Evolutionary conservation across 2,888 invertebrate species (phyloP), one percentile per base, ranked within the genome.

Genomic region (Galeopsomyia nigrocyanea): DNA sequence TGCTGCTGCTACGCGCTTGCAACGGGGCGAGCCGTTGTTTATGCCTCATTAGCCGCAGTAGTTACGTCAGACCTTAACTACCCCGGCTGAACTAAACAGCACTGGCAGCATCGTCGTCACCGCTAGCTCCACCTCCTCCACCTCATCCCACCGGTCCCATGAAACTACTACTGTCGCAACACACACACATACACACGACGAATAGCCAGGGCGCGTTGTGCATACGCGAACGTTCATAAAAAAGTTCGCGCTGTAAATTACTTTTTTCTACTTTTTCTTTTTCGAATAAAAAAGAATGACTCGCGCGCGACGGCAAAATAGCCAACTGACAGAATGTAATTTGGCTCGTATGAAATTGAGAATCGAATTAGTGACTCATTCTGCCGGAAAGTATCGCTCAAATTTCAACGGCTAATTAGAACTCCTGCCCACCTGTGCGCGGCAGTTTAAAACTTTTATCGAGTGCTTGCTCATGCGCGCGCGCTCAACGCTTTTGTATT

Each of bases 21-120:
- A 78, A 77, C 79, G 77, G 58, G 64, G 13, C 39, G 39, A 39
- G 39, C 39, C 75, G 76, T 82, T 82, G 81, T 82, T 82, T 82
- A 82, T 81, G 80, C 82, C 82, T 82, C 82, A 82, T 82, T 82
- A 82, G 82, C 79, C 69, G 68, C 80, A 76, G 78, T 80, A 82
- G 82, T 82, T 82, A 79, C 81, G 79, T 79, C 79, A 78, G 78
- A 78, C 78, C 81, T 82, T 80, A 82, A 81, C 82, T 80, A 80
- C 79, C 79, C 78, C 76, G 78, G 39, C 39, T 78, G 78, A 81
- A 79, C 80, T 77, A 78, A 79, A 79, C 80, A 71, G 75, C 73
- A 74, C 76, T 77, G 70, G 57, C 58, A 53, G 57, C 58, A 56
- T 70, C 61, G 65, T 53, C 63, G 16, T 14, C 46, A 60, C 62